Evolutionary conservation across 2,888 invertebrate genomes (phyloP), one percentile per base, ranked within the genome.

Genomic region (Argyresthia goedartella): DNA sequence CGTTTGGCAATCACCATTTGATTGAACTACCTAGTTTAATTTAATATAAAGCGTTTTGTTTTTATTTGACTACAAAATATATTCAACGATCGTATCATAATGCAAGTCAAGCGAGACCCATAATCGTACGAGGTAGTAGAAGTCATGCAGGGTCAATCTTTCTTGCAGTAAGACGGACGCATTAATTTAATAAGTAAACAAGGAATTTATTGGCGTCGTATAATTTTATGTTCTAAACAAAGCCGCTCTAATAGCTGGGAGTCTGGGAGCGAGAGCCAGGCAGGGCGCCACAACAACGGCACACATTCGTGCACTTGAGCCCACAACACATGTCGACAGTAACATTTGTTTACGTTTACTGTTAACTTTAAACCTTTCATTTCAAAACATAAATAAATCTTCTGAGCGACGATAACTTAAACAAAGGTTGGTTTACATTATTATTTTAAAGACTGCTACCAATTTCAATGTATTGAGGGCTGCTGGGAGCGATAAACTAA

Each of bases 191-290:
- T 70, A 72, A 65, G 77, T 82, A 82, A 84, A 85, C 81, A 85
- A 75, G 78, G 73, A 79, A 80, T 86, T 85, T 85, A 85, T 84
- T 73, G 73, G 68, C 74, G 80, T 82, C 82, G 81, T 86, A 85
- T 85, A 85, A 81, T 81, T 85, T 85, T 78, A 85, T 82, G 81
- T 73, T 79, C 76, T 78, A 85, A 86, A 85, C 85, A 86, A 84
- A 84, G 76, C 45, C 35, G 74, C 76, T 76, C 15, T 8, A 76
- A 73, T 73, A 70, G 67, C 34, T 25, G 34, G 35, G 34, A 25
- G 3, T 25, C n/a, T 51, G 48, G 51, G 53, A 52, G 54, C 45
- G 52, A 36, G 15, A 67, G 59, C 65, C 59, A 56, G 55, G 54
- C 52, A 55, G 56, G 55, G 53, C 53, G 53, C 42, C 55, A 51